Base-by-base conservation (phyloP, 2,113 vertebrate genomes). In the Sinocyclocheilus anophthalmus region DNA sequence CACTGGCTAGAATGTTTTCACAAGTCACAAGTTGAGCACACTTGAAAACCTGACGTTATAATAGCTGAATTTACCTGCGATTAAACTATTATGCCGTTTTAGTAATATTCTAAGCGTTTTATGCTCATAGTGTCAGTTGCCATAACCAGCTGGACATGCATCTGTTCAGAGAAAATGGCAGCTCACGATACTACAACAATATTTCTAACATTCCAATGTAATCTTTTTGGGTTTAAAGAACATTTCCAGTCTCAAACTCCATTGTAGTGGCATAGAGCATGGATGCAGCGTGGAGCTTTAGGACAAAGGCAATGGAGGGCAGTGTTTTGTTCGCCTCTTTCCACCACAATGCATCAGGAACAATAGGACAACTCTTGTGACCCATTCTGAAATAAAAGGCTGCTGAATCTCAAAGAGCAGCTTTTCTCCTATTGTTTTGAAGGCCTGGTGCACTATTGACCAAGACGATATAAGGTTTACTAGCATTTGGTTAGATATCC, bases 311-410 rank as follows among this genome's bases (percentile, higher is more conserved):
- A 94, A 93, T 93, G 92, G 84, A 85, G 82, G 89, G 87, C 93
- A 83, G 90, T 94, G 93, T 94, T 93, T 91, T 85, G 93, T 94
- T 93, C 90, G 92, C 92, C 92, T 87, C 93, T 94, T 94, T 84
- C 48, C 70, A 89, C 88, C 90, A 95, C 94, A 95, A 95, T 94
- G 88, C 91, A 92, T 33, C 57, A 16, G 30, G 92, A 91, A 95
- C 94, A 95, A 95, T 93, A 89, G 92, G 78, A 55, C 84, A 83
- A 82, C 87, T 92, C 90, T 90, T 91, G 91, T 94, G 92, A 93
- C 92, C 93, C 88, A 79, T 61, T 86, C 73, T 90, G 87, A 89
- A 88, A 89, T 78, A 81, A 73, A 87, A 91, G 90, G 87, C 93
- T 90, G 91, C 90, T 88, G 84, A 70, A 89, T 92, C 93, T 90